Evolutionary conservation across 53 echinoderm and acorn worm species (phyloP).

Genomic region (Echinometra lucunter): DNA sequence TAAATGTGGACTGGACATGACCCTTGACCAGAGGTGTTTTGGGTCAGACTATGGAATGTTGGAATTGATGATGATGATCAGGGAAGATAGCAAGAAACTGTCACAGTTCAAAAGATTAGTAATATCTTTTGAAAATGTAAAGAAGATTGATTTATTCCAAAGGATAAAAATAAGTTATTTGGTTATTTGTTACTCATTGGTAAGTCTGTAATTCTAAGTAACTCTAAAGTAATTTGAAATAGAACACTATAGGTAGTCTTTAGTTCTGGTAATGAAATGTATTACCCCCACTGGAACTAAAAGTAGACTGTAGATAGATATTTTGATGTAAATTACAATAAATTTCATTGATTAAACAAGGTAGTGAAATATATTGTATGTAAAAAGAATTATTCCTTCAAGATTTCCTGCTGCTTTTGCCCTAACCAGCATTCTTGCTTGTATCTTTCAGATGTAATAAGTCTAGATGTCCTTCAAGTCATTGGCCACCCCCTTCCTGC

Average conservation of each 20-base stretch:
- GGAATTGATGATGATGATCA: slow-evolving; percentile 23
- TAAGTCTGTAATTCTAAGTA: not conserved
- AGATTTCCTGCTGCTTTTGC: not conserved
- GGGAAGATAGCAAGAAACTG: not conserved
- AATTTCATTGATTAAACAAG: not conserved
- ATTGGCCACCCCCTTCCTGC: slow-evolving; percentile 92
- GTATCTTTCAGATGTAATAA: slow-evolving; percentile 47
- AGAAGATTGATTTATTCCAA: not conserved
- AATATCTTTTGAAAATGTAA: not conserved
- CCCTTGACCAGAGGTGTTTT: not conserved
- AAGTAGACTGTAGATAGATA: no score
- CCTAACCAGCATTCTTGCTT: not conserved
- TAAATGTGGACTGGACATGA: slow-evolving; percentile 12
- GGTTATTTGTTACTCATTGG: not conserved
- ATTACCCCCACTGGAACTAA: no score
- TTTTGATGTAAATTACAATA: not conserved
- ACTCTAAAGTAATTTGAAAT: no score
- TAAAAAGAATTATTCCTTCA: not conserved
- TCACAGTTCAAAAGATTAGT: not conserved
- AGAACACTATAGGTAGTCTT: no score
- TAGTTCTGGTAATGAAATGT: no score
- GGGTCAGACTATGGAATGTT: slow-evolving; percentile 38
- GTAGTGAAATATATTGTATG: not conserved
- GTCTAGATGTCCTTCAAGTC: slow-evolving; percentile 69
- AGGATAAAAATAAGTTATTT: not conserved